phyloP scores from a whole-genome alignment of 1,140 invertebrate species.

The Alviniconcha marisindica region DNA sequence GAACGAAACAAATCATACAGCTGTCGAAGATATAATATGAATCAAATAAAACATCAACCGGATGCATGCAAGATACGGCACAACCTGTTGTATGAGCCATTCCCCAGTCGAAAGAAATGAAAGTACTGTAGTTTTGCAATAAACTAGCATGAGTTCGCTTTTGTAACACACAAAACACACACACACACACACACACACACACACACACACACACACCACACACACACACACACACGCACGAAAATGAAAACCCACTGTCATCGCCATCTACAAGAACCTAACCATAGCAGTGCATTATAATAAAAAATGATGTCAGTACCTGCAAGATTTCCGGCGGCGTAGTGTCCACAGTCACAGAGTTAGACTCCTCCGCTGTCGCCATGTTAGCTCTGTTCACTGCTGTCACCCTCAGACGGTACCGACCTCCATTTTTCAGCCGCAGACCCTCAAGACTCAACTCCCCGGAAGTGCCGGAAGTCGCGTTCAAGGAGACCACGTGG shows the following conservation, averaged over 20 bases:
- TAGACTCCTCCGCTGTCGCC: conserved; percentile 37
- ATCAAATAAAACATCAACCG: no score
- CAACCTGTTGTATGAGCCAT: no score
- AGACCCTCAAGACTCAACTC: conserved; percentile 33
- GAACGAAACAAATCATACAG: neutral
- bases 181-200: no score
- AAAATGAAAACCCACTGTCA: no score
- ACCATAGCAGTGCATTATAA: neutral
- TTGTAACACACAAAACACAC: neutral
- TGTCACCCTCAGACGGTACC: conserved; percentile 46
- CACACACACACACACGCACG: no score
- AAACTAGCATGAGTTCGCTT: neutral
- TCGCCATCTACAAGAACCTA: no score
- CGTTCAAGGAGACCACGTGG: neutral
- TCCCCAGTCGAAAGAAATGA: no score
- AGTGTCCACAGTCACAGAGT: conserved; percentile 44
- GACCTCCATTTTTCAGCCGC: conserved; percentile 41
- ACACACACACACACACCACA: no score
- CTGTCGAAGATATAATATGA: no score
- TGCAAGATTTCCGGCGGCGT: conserved; percentile 45
- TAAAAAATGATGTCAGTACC: conserved; percentile 25
- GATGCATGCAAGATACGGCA: no score
- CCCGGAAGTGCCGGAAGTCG: neutral
- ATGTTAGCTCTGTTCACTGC: conserved; percentile 46
- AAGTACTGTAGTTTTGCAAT: no score